Percentiles rank a stretch among this genome's conserved stretches.
Evolutionary conservation across 2,888 invertebrate species (phyloP).

Genomic region (Dendrolimus pini): DNA sequence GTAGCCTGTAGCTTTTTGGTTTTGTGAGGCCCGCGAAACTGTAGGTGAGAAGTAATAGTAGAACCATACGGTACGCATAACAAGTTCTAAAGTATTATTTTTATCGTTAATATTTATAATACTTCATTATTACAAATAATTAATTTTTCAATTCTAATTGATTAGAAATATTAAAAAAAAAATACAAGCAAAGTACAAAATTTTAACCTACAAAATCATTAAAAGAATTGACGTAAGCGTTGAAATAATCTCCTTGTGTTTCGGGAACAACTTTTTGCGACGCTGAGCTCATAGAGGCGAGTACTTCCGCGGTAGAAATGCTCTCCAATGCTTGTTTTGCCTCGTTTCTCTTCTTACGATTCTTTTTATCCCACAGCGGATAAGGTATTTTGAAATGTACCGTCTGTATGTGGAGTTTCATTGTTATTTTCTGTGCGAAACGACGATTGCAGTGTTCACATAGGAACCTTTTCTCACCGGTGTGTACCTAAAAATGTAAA

Average conservation of each 20-base stretch:
- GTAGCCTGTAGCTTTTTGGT: no score
- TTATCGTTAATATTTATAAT: no score
- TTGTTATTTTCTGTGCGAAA: conserved; percentile 64
- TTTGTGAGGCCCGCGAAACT: no score
- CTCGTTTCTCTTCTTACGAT: conserved; percentile 44
- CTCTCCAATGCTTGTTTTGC: conserved; percentile 6
- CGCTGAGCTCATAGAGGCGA: conserved; percentile 3
- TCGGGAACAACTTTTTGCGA: conserved; percentile 39
- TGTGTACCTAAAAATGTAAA: conserved; percentile 64
- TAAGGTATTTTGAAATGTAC: conserved; percentile 68
- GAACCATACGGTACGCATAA: no score
- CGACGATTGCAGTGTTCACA: conserved; percentile 65
- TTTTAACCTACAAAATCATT: neutral
- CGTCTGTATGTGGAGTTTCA: conserved; percentile 68
- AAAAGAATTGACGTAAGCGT: conserved; percentile 41
- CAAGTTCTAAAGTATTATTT: no score
- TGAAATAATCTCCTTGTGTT: conserved; percentile 46
- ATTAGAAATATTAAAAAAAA: no score
- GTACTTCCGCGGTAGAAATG: neutral
- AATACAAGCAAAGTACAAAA: no score
- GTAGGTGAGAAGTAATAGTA: no score
- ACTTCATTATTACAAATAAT: no score
- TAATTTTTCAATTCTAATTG: no score
- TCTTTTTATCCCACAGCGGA: conserved; percentile 70
- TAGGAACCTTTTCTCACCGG: conserved; percentile 63